Evolutionary conservation across 53 echinoderm and acorn worm genomes (phyloP), one percentile per base, ranked within the genome.

Genomic region (Apostichopus leukothele): DNA sequence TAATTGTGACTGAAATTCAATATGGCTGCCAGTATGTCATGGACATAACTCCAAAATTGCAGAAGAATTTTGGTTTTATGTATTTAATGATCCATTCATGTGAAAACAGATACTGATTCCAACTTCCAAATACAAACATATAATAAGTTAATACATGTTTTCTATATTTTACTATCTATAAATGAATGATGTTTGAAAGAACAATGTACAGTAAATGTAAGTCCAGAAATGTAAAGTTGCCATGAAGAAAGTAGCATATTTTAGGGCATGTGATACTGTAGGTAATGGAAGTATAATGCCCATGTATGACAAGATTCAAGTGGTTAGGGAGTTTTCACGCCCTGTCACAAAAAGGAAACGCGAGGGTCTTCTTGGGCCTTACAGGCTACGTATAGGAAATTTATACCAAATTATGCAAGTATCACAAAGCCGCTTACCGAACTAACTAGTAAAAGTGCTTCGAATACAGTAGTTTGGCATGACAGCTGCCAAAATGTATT

Each of bases 371-470:
- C 20, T 14, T 81, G 54, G 81, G 81, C 18, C 57, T 81, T 16
- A 55, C 57, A 7, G 57, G 57, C 5, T 52, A 52, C 53, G 1
- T 23, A 23, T 23, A 51, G 81, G 13, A 80, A 80, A 52, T 80
- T 80, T 55, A 52, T 80, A 16, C 53, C 81, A 7, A 51, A 80
- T 51, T 80, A 55, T 80, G 53, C 81, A 53, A 16, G 7, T n/a
- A 52, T 80, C 9, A 16, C 81, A 53, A 80, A 20, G 7, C 81
- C 55, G 4, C 53, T 80, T 4, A 52, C 52, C 5, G 81, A 80
- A 16, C 21, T 80, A 51, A 26, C 50, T 6, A 22, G 16, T 1
- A 78, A 78, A 16, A 7, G 6, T 9, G 9, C 9, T 26, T 16
- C 5, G 3, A 78, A 78, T 50, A 7, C 0, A 5, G 80, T 89